Evolutionary conservation across 2,113 vertebrate species (phyloP).

Genomic region (Solea solea): DNA sequence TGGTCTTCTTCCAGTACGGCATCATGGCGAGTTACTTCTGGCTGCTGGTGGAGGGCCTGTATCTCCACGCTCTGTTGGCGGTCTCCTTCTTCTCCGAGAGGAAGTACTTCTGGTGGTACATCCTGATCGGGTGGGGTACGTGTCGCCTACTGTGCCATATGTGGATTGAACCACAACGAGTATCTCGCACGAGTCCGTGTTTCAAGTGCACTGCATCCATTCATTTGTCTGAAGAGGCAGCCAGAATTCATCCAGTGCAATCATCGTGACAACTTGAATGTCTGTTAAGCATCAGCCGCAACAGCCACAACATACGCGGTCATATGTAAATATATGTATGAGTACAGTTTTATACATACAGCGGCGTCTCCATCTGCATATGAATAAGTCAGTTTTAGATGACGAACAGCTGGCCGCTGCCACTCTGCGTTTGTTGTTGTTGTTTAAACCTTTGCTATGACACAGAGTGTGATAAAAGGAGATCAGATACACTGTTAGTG

Average conservation of each 20-base stretch:
- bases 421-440: neutral
- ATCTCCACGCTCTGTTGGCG: conserved; percentile 91
- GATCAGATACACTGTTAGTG: neutral
- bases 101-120: conserved; percentile 93
- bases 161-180: conserved; percentile 7
- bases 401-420: conserved; percentile 39
- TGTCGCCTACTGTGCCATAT: conserved; percentile 1
- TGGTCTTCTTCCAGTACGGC: conserved; percentile 97
- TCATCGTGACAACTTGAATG: conserved; percentile 6
- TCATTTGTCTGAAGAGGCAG: conserved; percentile 13
- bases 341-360: conserved; percentile 13
- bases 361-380: conserved; percentile 36
- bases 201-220: neutral
- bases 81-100: conserved; percentile 95
- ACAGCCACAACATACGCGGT: conserved; percentile 14
- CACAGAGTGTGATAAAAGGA: neutral
- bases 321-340: conserved; percentile 26
- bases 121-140: conserved; percentile 94
- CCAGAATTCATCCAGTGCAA: neutral
- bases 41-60: conserved; percentile 95
- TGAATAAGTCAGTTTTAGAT: conserved; percentile 33
- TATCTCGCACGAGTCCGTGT: neutral
- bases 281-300: neutral
- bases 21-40: conserved; percentile 95
- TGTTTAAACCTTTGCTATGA: neutral